phyloP scores from a whole-genome alignment of 2,113 vertebrate genomes.

The Agelaius phoeniceus region DNA sequence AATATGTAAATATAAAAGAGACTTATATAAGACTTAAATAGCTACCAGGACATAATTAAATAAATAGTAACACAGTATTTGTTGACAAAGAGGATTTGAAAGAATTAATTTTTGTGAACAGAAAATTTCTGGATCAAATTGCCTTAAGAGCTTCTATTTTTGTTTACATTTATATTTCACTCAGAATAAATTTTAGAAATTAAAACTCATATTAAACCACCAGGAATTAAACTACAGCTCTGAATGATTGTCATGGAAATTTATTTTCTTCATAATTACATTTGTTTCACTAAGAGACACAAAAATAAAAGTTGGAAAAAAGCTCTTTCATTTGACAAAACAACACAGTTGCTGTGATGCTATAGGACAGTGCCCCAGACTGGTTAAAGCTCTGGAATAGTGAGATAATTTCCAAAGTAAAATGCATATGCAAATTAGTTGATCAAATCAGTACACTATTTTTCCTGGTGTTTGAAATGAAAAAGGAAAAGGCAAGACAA shows the following conservation, averaged over 20 bases:
- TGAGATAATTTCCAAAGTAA: constrained; percentile 46
- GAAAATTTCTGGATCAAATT: not conserved
- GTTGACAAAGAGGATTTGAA: not conserved
- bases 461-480: not conserved
- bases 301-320: not conserved
- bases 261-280: constrained; percentile 8
- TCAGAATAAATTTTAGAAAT: constrained; percentile 1
- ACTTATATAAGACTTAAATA: no score
- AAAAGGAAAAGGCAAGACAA: not conserved
- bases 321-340: not conserved
- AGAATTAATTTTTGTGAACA: not conserved
- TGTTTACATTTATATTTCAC: not conserved
- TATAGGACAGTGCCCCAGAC: not conserved
- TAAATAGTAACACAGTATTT: not conserved
- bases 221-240: not conserved
- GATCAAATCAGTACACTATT: constrained; percentile 5
- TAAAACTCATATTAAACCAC: not conserved
- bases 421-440: constrained; percentile 43
- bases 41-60: no score
- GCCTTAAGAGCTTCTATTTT: not conserved
- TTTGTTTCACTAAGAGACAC: constrained; percentile 4
- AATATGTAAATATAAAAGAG: not conserved
- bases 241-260: not conserved
- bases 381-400: constrained; percentile 28
- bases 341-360: not conserved